These are phyloP conservation scores for Platycnemis pennipes DNA, from an alignment of 2,888 invertebrate genomes.

Conservation along the genomic window DNA sequence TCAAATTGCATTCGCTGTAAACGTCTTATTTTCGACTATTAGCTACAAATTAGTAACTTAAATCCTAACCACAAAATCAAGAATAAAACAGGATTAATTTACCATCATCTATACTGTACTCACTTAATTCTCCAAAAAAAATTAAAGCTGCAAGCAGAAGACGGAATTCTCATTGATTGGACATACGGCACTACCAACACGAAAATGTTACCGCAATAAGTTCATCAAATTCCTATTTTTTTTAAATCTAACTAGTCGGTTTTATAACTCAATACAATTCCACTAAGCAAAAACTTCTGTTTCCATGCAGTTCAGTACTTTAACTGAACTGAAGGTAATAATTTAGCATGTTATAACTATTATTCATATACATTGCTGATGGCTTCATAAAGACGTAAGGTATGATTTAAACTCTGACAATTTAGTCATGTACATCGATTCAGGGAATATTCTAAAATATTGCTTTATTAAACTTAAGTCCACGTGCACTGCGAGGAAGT, in stretches of 20 bases:
- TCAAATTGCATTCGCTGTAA: not conserved
- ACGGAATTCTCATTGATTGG: conserved; percentile 67
- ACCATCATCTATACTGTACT: not conserved
- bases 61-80: not conserved
- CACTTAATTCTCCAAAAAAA: conserved; percentile 12
- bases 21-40: not conserved
- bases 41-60: not conserved
- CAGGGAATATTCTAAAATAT: too few relatives aligned
- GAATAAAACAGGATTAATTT: not conserved
- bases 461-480: too few relatives aligned
- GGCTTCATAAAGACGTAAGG: too few relatives aligned
- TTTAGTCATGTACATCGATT: not conserved
- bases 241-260: too few relatives aligned
- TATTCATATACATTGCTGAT: too few relatives aligned
- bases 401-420: too few relatives aligned
- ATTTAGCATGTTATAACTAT: too few relatives aligned
- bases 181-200: conserved; percentile 45
- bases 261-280: too few relatives aligned
- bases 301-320: too few relatives aligned
- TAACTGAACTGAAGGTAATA: too few relatives aligned
- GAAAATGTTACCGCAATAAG: not conserved
- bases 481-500: too few relatives aligned
- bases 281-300: too few relatives aligned
- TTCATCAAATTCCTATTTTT: not conserved
- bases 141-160: conserved; percentile 58